A percentile compares a stretch with the other conserved stretches of the same genome.
Evolutionary conservation across 2,888 invertebrate species (phyloP).

Genomic region (Eupithecia tripunctaria): DNA sequence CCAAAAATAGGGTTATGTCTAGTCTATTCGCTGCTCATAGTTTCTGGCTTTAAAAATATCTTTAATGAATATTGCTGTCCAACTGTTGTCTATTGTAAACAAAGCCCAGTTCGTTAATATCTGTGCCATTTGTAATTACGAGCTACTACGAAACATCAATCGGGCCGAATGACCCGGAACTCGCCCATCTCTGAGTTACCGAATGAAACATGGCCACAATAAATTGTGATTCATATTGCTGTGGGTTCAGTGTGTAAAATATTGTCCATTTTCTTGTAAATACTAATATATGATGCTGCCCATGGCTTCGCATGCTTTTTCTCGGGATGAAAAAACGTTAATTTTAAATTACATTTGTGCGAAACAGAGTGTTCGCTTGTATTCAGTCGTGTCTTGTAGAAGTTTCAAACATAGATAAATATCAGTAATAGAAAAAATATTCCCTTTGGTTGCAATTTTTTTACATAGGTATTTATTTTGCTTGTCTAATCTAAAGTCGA

Average conservation of each 20-base stretch:
- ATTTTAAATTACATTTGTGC: not conserved
- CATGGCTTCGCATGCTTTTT: not conserved
- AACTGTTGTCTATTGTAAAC: conserved; percentile 28
- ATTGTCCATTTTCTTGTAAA: not conserved
- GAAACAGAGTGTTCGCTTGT: not conserved
- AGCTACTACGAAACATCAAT: conserved; percentile 54
- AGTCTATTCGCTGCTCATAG: not conserved
- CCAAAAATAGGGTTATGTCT: no score
- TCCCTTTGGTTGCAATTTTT: not conserved
- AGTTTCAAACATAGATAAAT: not conserved
- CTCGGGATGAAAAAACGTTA: not conserved
- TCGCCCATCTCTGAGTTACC: conserved; percentile 53
- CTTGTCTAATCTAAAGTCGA: not conserved
- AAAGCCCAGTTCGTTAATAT: conserved; percentile 28
- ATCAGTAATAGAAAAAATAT: not conserved
- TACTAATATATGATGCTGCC: not conserved
- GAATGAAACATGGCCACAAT: conserved; percentile 5
- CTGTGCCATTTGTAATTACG: conserved; percentile 24
- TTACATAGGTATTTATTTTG: not conserved
- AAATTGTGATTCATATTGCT: conserved; percentile 3
- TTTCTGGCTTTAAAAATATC: not conserved
- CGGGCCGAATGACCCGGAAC: conserved; percentile 70
- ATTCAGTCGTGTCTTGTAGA: not conserved
- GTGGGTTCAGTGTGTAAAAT: conserved; percentile 5
- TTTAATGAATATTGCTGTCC: not conserved